Percentiles rank a stretch among this genome's conserved stretches.
Evolutionary conservation across 1,140 invertebrate species (phyloP).

Genomic region (Achroia grisella): DNA sequence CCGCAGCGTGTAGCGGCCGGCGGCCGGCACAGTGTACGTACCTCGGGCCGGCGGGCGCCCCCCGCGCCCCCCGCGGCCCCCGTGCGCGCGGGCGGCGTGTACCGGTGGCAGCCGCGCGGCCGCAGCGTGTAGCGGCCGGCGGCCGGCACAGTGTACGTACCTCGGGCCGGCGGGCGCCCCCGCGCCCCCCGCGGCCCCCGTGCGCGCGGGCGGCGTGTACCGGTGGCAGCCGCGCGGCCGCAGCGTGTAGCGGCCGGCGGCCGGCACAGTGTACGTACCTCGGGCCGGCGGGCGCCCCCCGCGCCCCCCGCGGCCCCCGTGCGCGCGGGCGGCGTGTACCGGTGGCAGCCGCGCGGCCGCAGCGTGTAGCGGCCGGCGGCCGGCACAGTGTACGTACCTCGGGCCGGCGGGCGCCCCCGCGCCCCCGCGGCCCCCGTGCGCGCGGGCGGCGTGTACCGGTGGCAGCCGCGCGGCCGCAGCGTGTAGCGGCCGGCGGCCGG

Average conservation of each 20-base stretch:
- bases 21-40: background rate
- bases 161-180: background rate
- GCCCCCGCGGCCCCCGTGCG: too few relatives aligned
- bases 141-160: background rate
- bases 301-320: too few relatives aligned
- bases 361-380: background rate
- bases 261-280: conserved; percentile 76
- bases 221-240: conserved; percentile 88
- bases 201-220: conserved; percentile 75
- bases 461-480: conserved; percentile 1
- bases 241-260: conserved; percentile 83
- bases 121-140: background rate
- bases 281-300: conserved; percentile 27
- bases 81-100: too few relatives aligned
- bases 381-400: too few relatives aligned
- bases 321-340: background rate
- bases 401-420: too few relatives aligned
- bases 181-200: background rate
- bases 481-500: background rate
- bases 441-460: background rate
- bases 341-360: conserved; percentile 1
- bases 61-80: too few relatives aligned
- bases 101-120: conserved; percentile 1
- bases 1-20: background rate
- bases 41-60: background rate